Evolutionary conservation across 2,797 vertebrate genomes (phyloP).

Genomic region (Diceros bicornis): DNA sequence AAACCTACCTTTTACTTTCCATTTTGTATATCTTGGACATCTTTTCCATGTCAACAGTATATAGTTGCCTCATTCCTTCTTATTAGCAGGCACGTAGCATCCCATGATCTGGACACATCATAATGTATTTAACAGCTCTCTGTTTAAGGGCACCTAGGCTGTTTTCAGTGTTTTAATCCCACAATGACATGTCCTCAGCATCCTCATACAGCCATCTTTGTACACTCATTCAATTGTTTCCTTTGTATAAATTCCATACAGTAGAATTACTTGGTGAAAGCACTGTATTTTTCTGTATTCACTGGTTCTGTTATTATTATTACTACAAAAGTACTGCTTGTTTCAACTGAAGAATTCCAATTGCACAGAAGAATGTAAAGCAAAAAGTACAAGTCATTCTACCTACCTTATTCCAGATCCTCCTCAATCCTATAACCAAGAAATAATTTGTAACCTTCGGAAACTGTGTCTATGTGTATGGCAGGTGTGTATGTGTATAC

Average conservation of each 20-base stretch:
- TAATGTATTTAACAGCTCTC: neutral
- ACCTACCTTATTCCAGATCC: neutral
- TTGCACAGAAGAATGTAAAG: neutral
- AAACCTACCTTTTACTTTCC: slow-evolving; percentile 19
- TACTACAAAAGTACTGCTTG: neutral
- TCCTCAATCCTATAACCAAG: neutral
- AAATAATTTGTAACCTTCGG: neutral
- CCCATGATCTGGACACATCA: neutral
- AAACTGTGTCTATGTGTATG: neutral
- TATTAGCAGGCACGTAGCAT: neutral
- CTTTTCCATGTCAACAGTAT: neutral
- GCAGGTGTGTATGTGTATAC: neutral
- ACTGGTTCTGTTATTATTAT: neutral
- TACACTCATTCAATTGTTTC: neutral
- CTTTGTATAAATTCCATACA: neutral
- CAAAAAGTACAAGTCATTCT: neutral
- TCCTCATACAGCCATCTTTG: neutral
- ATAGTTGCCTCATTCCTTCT: neutral
- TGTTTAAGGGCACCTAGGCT: neutral
- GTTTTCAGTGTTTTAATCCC: neutral
- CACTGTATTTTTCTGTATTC: neutral
- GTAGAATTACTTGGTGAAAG: neutral
- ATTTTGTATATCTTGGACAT: neutral
- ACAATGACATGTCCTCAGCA: neutral
- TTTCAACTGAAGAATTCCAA: neutral